Evolutionary conservation across 2,797 vertebrate species (phyloP).

Genomic region (Pseudotriccus pelzelni): DNA sequence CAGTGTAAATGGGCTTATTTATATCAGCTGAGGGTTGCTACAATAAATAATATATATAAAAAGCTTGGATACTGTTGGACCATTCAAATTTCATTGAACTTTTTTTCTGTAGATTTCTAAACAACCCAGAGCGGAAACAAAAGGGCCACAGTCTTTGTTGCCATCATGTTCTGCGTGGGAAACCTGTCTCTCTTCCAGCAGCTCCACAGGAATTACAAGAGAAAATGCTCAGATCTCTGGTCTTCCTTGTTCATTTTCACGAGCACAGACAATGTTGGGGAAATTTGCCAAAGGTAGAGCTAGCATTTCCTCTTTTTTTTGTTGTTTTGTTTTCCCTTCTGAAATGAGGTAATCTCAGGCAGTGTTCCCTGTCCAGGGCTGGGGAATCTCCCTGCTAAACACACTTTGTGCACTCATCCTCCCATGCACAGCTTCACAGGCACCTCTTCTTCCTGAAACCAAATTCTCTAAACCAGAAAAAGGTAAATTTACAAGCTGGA

Average conservation of each 20-base stretch:
- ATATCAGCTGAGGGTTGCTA: not conserved
- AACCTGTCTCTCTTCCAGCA: constrained; percentile 23
- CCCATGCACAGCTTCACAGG: not conserved
- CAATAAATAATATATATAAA: constrained; percentile 33
- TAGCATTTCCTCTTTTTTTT: not conserved
- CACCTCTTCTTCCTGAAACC: not conserved
- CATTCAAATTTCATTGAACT: not conserved
- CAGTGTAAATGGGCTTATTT: not conserved
- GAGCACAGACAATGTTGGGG: not conserved
- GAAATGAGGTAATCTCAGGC: not conserved
- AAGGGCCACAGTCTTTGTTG: not conserved
- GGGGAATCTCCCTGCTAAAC: not conserved
- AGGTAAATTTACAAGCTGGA: not conserved
- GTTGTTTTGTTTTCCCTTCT: not conserved
- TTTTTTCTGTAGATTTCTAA: not conserved
- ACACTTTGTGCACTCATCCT: not conserved
- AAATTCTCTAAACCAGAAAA: not conserved
- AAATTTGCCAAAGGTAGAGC: not conserved
- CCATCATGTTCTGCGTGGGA: not conserved
- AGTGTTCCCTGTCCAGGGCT: not conserved
- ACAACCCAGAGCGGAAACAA: not conserved
- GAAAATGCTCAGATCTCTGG: constrained; percentile 14
- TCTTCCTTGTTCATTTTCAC: not conserved
- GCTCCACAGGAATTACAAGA: constrained; percentile 17
- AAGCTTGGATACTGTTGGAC: not conserved